These are phyloP conservation scores for Clytia hemisphaerica DNA, from an alignment of 30 jellyfish, hydroid and myxozoan genomes.

Conservation along the genomic window DNA sequence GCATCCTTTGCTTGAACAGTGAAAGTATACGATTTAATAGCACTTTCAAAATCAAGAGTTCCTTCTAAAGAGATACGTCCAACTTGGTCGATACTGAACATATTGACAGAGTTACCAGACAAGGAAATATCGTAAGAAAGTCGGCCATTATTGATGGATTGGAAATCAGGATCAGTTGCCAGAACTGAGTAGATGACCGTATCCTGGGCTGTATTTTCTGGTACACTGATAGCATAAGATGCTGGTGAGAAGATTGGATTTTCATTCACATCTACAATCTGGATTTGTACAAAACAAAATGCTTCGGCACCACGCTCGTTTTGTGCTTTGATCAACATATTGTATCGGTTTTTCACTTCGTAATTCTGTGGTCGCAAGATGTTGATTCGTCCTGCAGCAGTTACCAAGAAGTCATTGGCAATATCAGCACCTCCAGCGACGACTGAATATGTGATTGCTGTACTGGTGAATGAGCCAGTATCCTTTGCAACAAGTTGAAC, in stretches of 20 bases:
- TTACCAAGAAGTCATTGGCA: background rate
- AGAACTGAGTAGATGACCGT: slow-evolving; percentile 21
- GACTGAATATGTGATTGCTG: slow-evolving; percentile 14
- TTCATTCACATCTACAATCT: slow-evolving; percentile 50
- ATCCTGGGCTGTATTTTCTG: slow-evolving; percentile 14
- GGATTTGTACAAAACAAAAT: slow-evolving; percentile 28
- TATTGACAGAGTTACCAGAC: slow-evolving; percentile 11
- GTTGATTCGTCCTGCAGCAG: slow-evolving; percentile 11
- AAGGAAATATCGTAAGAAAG: background rate
- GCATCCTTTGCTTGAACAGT: slow-evolving; percentile 48
- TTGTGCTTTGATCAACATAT: slow-evolving; percentile 28
- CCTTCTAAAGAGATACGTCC: slow-evolving; percentile 25
- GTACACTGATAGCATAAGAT: slow-evolving; percentile 18
- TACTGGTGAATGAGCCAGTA: slow-evolving; percentile 37
- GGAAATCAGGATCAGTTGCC: slow-evolving; percentile 34
- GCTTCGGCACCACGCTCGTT: slow-evolving; percentile 50
- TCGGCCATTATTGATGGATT: slow-evolving; percentile 11
- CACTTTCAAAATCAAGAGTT: slow-evolving; percentile 47
- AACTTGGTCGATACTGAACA: slow-evolving; percentile 21
- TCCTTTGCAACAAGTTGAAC: slow-evolving; percentile 28
- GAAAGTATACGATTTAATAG: background rate
- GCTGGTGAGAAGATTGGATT: slow-evolving; percentile 30
- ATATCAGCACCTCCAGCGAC: slow-evolving; percentile 24
- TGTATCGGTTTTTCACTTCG: slow-evolving; percentile 21
- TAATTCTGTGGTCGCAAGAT: slow-evolving; percentile 31